A percentile compares a stretch with the other conserved stretches of the same genome.
Conservation (phyloP, 2,797 vertebrate genomes). For the Myotis findleyi region DNA sequence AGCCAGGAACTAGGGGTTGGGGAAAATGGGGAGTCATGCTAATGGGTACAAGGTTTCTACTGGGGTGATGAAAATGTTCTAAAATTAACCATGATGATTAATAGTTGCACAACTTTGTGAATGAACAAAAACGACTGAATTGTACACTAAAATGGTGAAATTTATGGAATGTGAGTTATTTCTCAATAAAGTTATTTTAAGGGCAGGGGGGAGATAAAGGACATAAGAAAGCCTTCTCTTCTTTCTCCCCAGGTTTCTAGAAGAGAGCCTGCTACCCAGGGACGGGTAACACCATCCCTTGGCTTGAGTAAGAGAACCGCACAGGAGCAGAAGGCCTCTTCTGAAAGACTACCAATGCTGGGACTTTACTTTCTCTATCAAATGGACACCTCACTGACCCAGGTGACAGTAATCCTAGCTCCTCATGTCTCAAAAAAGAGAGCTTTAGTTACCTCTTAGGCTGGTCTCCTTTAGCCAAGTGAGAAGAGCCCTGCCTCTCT, state of each 20-base stretch:
- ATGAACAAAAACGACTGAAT: neutral
- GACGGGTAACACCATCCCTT: neutral
- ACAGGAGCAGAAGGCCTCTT: neutral
- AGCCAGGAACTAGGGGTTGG: neutral
- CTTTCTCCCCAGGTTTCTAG: neutral
- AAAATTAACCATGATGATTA: neutral
- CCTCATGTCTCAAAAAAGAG: neutral
- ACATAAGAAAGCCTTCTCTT: neutral
- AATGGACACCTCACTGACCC: neutral
- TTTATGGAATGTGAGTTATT: neutral
- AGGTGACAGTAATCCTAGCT: neutral
- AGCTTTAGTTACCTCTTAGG: conserved; percentile 74
- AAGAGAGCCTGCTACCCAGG: neutral
- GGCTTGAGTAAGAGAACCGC: neutral
- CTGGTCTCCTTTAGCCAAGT: conserved; percentile 66
- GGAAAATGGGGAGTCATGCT: neutral
- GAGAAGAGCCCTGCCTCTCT: conserved; percentile 76
- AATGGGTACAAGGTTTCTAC: neutral
- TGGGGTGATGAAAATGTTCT: neutral
- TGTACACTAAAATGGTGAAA: neutral
- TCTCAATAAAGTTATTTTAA: neutral
- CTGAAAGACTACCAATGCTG: neutral
- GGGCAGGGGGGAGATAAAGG: neutral
- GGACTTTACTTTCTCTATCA: neutral
- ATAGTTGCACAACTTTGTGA: neutral